phyloP scores from a whole-genome alignment of 2,113 vertebrate species.

The Centropus unirufus region DNA sequence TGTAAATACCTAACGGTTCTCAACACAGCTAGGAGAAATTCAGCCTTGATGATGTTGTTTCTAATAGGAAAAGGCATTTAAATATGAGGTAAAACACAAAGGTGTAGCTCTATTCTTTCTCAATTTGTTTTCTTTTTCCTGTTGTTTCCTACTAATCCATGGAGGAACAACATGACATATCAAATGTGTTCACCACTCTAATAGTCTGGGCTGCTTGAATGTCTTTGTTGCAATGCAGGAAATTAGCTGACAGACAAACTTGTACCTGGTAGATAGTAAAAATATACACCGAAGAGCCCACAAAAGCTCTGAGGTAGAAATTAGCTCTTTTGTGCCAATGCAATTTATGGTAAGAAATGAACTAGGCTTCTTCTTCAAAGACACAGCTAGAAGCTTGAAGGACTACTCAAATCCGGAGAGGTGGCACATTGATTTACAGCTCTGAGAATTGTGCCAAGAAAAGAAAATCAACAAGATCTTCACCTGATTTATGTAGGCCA shows the following conservation, averaged over 20 bases:
- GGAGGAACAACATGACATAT: not conserved
- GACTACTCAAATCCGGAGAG: not conserved
- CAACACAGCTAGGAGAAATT: not conserved
- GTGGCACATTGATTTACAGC: conserved; percentile 3
- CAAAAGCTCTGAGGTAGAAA: not conserved
- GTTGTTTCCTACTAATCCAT: not conserved
- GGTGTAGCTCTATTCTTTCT: not conserved
- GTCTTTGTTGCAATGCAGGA: conserved; percentile 1
- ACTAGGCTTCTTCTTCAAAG: not conserved
- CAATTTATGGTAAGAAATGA: conserved; percentile 19
- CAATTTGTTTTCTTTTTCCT: not conserved
- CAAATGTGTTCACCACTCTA: not conserved
- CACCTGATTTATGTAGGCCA: conserved; percentile 28
- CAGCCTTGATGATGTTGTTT: not conserved
- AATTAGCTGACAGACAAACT: not conserved
- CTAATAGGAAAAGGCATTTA: not conserved
- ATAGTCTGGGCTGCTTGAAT: not conserved
- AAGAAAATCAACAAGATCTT: conserved; percentile 25
- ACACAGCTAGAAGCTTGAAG: conserved; percentile 23
- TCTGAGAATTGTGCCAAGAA: not conserved
- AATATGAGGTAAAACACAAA: not conserved
- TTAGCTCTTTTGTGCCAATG: not conserved
- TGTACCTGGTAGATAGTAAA: not conserved
- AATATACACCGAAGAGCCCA: not conserved
- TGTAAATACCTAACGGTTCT: not conserved